Evolutionary conservation across 92 coral and sea anemone species (phyloP).

Genomic region (Porites lobata): DNA sequence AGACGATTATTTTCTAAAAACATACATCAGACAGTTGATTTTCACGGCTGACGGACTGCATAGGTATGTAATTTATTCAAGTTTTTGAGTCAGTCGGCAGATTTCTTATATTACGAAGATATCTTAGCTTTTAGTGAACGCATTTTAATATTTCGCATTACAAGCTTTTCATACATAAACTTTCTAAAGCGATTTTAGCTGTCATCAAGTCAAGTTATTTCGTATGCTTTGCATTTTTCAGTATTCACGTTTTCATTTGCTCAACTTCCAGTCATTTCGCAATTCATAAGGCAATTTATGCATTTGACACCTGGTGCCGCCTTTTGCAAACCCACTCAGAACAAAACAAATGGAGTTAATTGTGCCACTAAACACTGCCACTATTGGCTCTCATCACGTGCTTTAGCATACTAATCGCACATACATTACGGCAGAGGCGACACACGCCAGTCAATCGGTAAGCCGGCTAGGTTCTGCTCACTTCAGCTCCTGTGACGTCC

Average conservation of each 20-base stretch:
- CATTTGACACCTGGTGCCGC: conserved; percentile 9
- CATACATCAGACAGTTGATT: not conserved
- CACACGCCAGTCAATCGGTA: not conserved
- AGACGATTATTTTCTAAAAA: not conserved
- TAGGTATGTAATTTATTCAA: conserved; percentile 19
- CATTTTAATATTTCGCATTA: too few relatives aligned
- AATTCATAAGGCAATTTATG: not conserved
- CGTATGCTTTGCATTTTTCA: not conserved
- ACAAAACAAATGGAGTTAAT: conserved; percentile 24
- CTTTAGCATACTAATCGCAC: conserved; percentile 32
- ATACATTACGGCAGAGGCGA: conserved; percentile 7
- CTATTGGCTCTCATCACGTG: conserved; percentile 17
- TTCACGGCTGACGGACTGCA: not conserved
- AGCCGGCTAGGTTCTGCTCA: conserved; percentile 2
- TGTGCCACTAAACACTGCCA: not conserved
- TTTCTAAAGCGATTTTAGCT: not conserved
- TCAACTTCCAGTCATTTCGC: not conserved
- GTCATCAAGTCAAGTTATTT: not conserved
- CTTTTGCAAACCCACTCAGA: conserved; percentile 1
- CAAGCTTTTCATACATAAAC: not conserved
- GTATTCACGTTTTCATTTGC: not conserved
- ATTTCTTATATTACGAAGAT: too few relatives aligned
- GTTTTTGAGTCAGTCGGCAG: not conserved
- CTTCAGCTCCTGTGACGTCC: not conserved
- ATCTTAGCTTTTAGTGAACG: too few relatives aligned